Conservation (phyloP, 2,113 vertebrate genomes). For the Mobula hypostoma region DNA sequence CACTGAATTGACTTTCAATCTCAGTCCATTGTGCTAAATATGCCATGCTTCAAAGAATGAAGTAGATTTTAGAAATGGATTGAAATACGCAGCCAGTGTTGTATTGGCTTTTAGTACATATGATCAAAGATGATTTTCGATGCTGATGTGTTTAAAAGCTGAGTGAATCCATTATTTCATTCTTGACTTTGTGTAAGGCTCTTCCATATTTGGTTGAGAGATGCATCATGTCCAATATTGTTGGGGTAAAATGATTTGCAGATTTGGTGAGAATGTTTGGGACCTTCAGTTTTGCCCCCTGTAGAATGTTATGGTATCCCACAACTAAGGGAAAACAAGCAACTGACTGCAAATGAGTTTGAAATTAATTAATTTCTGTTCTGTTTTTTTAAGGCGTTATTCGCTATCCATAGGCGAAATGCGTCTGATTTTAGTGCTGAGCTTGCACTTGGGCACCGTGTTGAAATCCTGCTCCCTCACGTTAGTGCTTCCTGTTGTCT, state of each 20-base stretch:
- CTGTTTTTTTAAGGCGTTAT: constrained; percentile 7
- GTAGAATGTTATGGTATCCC: not conserved
- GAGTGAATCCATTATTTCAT: not conserved
- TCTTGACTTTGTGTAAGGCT: not conserved
- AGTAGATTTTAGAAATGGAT: too few species aligned
- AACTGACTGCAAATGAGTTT: not conserved
- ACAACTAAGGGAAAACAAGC: not conserved
- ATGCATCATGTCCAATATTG: not conserved
- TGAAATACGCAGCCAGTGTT: too few species aligned
- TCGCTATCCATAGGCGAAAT: not conserved
- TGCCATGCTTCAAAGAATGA: too few species aligned
- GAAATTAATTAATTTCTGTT: constrained; percentile 2
- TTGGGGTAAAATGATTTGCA: not conserved
- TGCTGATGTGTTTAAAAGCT: not conserved
- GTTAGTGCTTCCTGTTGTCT: constrained; percentile 21
- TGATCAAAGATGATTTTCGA: too few species aligned
- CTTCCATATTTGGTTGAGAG: not conserved
- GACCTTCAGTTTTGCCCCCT: not conserved
- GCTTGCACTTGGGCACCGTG: not conserved
- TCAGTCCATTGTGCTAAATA: too few species aligned
- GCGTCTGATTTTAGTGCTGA: constrained; percentile 31
- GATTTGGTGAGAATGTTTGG: not conserved
- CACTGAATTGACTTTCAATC: too few species aligned
- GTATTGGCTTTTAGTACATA: too few species aligned
- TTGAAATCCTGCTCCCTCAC: constrained; percentile 13